A percentile compares a stretch with the other conserved stretches of the same genome.
phyloP scores from a whole-genome alignment of 2,888 invertebrate species.

The Himalopsyche kuldschensis region DNA sequence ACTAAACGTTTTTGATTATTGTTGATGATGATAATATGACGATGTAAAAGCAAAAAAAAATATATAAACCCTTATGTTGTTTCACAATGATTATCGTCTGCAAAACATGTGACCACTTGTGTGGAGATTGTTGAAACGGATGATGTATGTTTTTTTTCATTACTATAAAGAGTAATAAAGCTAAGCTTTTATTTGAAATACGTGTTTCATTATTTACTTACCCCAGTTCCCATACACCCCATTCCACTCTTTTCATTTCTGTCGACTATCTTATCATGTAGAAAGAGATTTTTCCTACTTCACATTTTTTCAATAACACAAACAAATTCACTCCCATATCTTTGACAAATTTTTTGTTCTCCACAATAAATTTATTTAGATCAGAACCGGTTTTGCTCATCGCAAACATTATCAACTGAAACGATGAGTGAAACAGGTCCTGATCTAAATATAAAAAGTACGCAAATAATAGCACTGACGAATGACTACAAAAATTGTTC shows the following conservation, averaged over 20 bases:
- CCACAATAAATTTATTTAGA: too few species aligned
- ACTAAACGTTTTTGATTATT: slow-evolving; percentile 33
- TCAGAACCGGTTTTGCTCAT: too few species aligned
- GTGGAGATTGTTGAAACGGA: slow-evolving; percentile 54
- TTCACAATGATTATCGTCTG: slow-evolving; percentile 37
- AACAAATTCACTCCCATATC: too few species aligned
- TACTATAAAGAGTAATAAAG: slow-evolving; percentile 72
- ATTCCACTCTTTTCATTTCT: neutral
- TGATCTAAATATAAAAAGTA: too few species aligned
- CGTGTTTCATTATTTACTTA: slow-evolving; percentile 46
- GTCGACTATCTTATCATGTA: too few species aligned
- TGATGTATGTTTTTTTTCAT: slow-evolving; percentile 65
- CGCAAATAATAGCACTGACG: too few species aligned
- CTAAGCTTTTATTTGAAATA: slow-evolving; percentile 73
- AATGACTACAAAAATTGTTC: too few species aligned
- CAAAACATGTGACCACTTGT: slow-evolving; percentile 29
- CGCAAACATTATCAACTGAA: too few species aligned
- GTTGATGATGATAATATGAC: slow-evolving; percentile 26
- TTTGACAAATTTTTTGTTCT: too few species aligned
- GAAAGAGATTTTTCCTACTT: too few species aligned
- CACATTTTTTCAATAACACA: too few species aligned
- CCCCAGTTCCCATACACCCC: neutral
- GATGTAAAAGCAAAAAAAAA: slow-evolving; percentile 33
- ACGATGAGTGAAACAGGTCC: too few species aligned
- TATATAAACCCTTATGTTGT: slow-evolving; percentile 34